A percentile compares a stretch with the other conserved stretches of the same genome.
phyloP scores from a whole-genome alignment of 2,797 vertebrate species.

The Rhinogobio ventralis region DNA sequence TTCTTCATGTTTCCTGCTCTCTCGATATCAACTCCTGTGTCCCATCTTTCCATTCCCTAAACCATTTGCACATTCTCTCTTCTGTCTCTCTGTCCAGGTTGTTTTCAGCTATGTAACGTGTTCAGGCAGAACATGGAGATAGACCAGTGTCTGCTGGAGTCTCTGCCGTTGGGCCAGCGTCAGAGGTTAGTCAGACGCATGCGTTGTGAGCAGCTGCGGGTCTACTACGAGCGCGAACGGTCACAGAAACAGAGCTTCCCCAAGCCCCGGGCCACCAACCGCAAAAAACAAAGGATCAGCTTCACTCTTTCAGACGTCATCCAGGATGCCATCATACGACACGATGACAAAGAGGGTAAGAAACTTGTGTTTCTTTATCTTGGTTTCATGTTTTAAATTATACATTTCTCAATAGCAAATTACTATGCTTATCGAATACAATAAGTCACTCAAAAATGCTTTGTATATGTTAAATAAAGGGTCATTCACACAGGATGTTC shows the following conservation, averaged over 20 bases:
- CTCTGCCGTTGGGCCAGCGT: slow-evolving; percentile 92
- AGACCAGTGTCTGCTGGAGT: slow-evolving; percentile 98
- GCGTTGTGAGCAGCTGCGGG: slow-evolving; percentile 93
- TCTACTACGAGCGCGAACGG: slow-evolving; percentile 92
- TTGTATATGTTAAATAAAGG: background rate
- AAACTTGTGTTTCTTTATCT: background rate
- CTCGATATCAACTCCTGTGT: background rate
- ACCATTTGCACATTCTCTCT: slow-evolving; percentile 11
- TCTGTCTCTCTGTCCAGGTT: slow-evolving; percentile 79
- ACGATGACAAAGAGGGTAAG: slow-evolving; percentile 93
- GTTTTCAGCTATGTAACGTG: slow-evolving; percentile 98
- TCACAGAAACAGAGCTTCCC: slow-evolving; percentile 82
- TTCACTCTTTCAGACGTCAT: slow-evolving; percentile 82
- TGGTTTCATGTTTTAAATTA: slow-evolving; percentile 1
- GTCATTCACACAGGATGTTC: background rate
- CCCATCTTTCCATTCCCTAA: background rate
- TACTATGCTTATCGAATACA: background rate
- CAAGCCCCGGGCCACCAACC: slow-evolving; percentile 63
- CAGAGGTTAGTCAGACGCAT: slow-evolving; percentile 93
- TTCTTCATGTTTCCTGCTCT: background rate
- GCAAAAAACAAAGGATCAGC: slow-evolving; percentile 79
- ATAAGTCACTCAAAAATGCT: background rate
- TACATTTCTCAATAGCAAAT: background rate
- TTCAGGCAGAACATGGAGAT: slow-evolving; percentile 99
- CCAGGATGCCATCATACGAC: slow-evolving; percentile 87